Evolutionary conservation across 2,113 vertebrate species (phyloP).

Genomic region (Archilochus colubris): DNA sequence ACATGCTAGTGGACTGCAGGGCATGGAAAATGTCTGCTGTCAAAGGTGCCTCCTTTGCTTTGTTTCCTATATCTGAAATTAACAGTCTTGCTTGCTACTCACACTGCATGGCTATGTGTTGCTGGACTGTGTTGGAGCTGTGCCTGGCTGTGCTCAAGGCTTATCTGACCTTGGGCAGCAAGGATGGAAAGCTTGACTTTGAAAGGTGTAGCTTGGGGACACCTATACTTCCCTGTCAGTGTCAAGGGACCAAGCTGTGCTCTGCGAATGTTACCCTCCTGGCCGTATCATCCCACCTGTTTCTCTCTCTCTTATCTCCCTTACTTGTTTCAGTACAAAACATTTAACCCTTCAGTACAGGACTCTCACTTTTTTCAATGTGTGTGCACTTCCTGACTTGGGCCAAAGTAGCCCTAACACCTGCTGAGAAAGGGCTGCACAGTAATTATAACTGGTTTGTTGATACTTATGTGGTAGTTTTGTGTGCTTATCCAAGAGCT

Average conservation of each 20-base stretch:
- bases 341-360: background rate
- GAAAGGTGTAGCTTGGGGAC: background rate
- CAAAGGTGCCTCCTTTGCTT: background rate
- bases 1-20: background rate
- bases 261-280: background rate
- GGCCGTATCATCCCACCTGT: background rate
- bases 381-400: background rate
- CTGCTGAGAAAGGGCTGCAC: background rate
- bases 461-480: background rate
- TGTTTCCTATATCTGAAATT: background rate
- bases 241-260: background rate
- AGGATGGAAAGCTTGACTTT: background rate
- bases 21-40: background rate
- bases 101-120: background rate
- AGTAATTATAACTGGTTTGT: background rate
- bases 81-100: background rate
- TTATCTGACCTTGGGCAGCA: background rate
- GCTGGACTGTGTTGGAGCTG: fast-evolving
- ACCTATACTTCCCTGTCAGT: background rate
- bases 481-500: background rate
- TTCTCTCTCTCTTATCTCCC: background rate
- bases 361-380: background rate
- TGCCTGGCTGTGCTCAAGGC: background rate
- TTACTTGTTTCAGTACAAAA: background rate
- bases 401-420: background rate